Percentiles rank a stretch among this genome's conserved stretches.
Evolutionary conservation across 1,140 invertebrate genomes (phyloP).

Genomic region (Grapholita molesta): DNA sequence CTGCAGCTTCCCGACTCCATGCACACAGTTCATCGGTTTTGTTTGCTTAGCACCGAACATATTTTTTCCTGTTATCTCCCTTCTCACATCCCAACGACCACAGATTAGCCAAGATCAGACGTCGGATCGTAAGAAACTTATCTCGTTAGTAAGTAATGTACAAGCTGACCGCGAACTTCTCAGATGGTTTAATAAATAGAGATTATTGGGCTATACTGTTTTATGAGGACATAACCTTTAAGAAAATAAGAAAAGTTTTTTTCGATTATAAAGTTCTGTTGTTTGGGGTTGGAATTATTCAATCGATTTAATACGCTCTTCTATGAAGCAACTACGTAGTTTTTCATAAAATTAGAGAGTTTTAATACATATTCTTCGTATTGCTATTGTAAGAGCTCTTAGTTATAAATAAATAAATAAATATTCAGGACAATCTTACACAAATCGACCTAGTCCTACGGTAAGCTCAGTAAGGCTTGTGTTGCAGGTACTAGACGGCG

Average conservation of each 20-base stretch:
- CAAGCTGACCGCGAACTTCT: slow-evolving; percentile 32
- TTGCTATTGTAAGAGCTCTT: no score
- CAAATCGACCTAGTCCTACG: no score
- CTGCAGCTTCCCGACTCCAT: neutral
- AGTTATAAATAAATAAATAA: no score
- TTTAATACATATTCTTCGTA: no score
- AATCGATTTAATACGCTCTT: no score
- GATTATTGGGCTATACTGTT: slow-evolving; percentile 32
- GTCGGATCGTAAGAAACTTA: slow-evolving; percentile 34
- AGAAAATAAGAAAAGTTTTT: slow-evolving; percentile 24
- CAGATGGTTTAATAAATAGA: slow-evolving; percentile 36
- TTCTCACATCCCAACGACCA: slow-evolving; percentile 20
- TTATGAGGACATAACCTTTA: slow-evolving; percentile 23
- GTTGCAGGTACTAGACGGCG: no score
- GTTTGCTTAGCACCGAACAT: neutral
- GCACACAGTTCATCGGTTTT: neutral
- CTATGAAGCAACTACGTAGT: no score
- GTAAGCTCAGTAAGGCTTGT: no score
- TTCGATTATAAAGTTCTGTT: neutral
- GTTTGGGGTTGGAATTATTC: neutral
- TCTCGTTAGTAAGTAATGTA: slow-evolving; percentile 44
- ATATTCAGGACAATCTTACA: no score
- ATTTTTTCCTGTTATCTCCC: neutral
- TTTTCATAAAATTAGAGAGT: no score
- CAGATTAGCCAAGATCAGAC: slow-evolving; percentile 34